These are phyloP conservation scores for Oophaga sylvatica DNA, from an alignment of 2,797 vertebrate species.

Conservation along the genomic window DNA sequence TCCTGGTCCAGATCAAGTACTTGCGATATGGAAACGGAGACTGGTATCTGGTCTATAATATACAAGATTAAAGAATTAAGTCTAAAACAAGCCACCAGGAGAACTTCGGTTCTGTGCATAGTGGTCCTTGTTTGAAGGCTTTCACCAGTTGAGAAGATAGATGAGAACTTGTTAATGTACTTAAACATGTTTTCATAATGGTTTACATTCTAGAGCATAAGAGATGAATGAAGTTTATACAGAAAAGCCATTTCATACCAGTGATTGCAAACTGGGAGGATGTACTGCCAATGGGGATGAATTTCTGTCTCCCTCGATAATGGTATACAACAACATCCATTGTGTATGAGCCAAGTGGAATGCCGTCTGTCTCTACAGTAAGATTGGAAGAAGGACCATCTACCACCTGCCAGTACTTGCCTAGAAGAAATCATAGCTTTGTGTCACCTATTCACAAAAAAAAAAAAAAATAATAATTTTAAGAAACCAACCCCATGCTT, in stretches of 20 bases:
- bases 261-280: constrained; percentile 85
- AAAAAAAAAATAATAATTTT: too few relatives aligned
- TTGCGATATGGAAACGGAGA: constrained; percentile 83
- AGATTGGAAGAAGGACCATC: constrained; percentile 84
- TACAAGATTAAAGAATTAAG: neutral
- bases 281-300: constrained; percentile 86
- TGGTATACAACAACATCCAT: constrained; percentile 94
- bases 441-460: neutral
- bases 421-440: constrained; percentile 68
- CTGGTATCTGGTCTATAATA: constrained; percentile 87
- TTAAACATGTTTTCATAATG: neutral
- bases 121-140: too few relatives aligned
- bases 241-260: constrained; percentile 72
- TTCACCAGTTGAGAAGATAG: too few relatives aligned
- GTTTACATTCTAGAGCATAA: neutral
- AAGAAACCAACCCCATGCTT: constrained; percentile 82
- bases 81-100: neutral
- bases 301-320: constrained; percentile 82
- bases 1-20: constrained; percentile 77
- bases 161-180: too few relatives aligned
- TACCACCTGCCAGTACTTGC: constrained; percentile 91
- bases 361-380: constrained; percentile 79
- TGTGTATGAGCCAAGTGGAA: constrained; percentile 84
- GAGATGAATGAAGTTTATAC: neutral
- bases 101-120: too few relatives aligned